Evolutionary conservation across 2,888 invertebrate genomes (phyloP), one percentile per base, ranked within the genome.

Genomic region (Coenonympha glycerion): DNA sequence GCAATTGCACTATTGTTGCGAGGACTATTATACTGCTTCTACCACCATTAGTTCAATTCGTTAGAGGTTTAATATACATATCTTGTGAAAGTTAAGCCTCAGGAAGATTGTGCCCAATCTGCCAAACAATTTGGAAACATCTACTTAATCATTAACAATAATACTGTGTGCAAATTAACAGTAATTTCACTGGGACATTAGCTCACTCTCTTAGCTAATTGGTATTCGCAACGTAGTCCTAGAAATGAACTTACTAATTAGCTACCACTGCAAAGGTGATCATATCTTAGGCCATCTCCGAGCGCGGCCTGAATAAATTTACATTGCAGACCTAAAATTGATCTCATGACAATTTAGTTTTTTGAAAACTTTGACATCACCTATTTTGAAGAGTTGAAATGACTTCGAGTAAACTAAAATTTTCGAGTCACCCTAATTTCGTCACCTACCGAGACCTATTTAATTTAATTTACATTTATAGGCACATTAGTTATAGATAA

Each of bases 1-100:
- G 82, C 79, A 78, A 86, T 87, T 87, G 86, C 86, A 86, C 86
- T 86, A 83, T 83, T 82, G 79, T 81, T 84, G 84, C 82, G 81
- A 84, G 86, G 86, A 81, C 81, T 85, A 85, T 77, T 85, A 85
- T 77, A 79, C 79, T 79, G 81, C 79, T 74, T 73, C 80, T 81
- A 80, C 70, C 73, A 73, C 72, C 65, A 71, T 73, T 68, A 73
- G 74, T 69, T 72, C 67, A 76, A 72, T 74, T 71, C 65, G 73
- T 73, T 68, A 61, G 70, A 76, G 71, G 76, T 77, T 72, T 72
- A 73, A 62, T 64, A 67, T 68, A 71, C 9, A 66, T 69, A n/a
- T n/a, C n/a, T 62, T 70, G 66, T 66, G 64, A 70, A 70, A 63
- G 63, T 62, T 67, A 73, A 81, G 82, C 81, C 83, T 84, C 82